These are phyloP conservation scores for Mugil cephalus DNA, from an alignment of 2,113 vertebrate genomes.

Conservation along the genomic window DNA sequence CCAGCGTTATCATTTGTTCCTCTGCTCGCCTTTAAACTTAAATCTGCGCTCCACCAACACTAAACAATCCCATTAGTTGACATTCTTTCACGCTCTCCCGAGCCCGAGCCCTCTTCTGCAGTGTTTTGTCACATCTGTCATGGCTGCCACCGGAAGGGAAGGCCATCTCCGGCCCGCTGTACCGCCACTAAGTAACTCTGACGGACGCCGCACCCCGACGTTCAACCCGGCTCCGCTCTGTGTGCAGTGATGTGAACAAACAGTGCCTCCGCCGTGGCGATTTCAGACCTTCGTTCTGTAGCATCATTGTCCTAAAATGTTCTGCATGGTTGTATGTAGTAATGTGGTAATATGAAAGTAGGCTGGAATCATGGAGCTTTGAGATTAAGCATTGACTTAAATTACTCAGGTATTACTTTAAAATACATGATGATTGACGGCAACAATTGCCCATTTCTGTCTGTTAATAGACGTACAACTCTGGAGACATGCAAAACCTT, in stretches of 20 bases:
- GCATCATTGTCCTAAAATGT: slow-evolving; percentile 24
- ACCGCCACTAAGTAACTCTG: slow-evolving; percentile 73
- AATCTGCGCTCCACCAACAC: neutral
- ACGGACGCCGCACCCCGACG: slow-evolving; percentile 56
- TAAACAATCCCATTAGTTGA: neutral
- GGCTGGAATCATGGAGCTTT: too few species aligned
- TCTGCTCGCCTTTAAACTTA: neutral
- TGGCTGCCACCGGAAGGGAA: slow-evolving; percentile 51
- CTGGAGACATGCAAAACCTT: too few species aligned
- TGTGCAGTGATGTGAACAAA: slow-evolving; percentile 66
- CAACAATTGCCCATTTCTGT: neutral
- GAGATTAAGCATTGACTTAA: slow-evolving; percentile 24
- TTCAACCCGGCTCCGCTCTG: slow-evolving; percentile 50
- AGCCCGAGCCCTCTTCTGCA: slow-evolving; percentile 19
- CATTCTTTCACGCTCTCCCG: neutral
- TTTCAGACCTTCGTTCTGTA: slow-evolving; percentile 60
- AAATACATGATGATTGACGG: slow-evolving; percentile 24
- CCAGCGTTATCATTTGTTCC: neutral
- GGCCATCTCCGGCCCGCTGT: slow-evolving; percentile 49
- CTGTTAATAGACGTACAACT: slow-evolving; percentile 7
- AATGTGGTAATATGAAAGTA: too few species aligned
- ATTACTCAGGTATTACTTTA: neutral
- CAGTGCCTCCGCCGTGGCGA: slow-evolving; percentile 14
- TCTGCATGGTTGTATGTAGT: slow-evolving; percentile 38
- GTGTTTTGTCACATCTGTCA: slow-evolving; percentile 77